Percentiles rank a stretch among this genome's conserved stretches.
phyloP scores from a whole-genome alignment of 2,888 invertebrate genomes.

The Halocaridina rubra region DNA sequence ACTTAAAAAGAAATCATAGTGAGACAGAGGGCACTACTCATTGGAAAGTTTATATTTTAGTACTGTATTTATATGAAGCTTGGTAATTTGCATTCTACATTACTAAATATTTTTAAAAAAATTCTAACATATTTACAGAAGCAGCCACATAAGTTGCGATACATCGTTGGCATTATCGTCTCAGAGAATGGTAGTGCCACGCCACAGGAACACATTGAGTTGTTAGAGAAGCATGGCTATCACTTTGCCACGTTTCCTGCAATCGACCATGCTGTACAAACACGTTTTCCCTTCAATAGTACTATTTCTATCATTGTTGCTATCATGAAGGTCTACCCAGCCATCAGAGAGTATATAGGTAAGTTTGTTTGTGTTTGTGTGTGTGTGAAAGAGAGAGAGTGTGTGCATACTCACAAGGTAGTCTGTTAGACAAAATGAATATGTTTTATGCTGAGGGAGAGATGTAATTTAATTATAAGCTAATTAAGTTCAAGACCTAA shows the following conservation, averaged over 20 bases:
- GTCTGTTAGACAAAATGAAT: no score
- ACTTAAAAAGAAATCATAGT: no score
- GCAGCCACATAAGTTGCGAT: constrained; percentile 67
- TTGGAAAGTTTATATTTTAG: no score
- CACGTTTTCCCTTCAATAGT: constrained; percentile 69
- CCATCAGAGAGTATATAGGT: constrained; percentile 68
- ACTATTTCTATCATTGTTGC: constrained; percentile 70
- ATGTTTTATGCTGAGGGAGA: no score
- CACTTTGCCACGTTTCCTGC: constrained; percentile 68
- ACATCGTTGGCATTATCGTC: constrained; percentile 69
- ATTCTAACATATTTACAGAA: no score
- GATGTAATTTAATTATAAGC: no score
- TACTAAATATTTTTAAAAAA: no score
- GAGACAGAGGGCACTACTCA: no score
- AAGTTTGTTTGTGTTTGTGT: constrained; percentile 55
- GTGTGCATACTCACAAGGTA: no score
- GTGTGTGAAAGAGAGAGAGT: no score
- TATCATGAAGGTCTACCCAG: constrained; percentile 69
- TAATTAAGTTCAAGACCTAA: not conserved
- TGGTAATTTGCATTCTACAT: no score
- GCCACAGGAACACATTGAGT: constrained; percentile 64
- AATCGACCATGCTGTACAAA: constrained; percentile 69
- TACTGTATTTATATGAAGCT: no score
- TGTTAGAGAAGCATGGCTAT: constrained; percentile 67
- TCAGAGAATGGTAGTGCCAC: constrained; percentile 65